These are phyloP conservation scores for Misgurnus anguillicaudatus DNA, from an alignment of 2,113 vertebrate species.

Conservation along the genomic window DNA sequence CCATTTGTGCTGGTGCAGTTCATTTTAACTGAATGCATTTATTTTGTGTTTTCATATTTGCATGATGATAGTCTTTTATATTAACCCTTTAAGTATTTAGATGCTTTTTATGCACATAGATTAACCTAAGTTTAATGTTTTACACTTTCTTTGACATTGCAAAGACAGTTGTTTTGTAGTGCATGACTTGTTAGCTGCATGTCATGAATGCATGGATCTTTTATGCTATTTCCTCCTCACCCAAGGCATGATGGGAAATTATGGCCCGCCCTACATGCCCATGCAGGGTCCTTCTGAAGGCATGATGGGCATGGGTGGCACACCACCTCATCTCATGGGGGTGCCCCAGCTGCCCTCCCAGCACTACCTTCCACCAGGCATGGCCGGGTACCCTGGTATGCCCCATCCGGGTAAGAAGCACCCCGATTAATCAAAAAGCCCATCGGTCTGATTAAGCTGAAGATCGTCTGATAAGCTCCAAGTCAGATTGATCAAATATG, in stretches of 20 bases:
- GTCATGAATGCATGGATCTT: constrained; percentile 94
- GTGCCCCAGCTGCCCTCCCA: constrained; percentile 83
- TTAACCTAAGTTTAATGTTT: constrained; percentile 44
- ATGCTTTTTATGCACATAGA: constrained; percentile 36
- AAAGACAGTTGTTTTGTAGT: constrained; percentile 71
- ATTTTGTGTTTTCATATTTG: neutral
- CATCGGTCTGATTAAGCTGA: constrained; percentile 47
- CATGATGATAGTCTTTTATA: constrained; percentile 46
- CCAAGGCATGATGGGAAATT: constrained; percentile 99
- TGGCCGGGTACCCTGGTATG: constrained; percentile 94
- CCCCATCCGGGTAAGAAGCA: constrained; percentile 92
- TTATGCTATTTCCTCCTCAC: constrained; percentile 82
- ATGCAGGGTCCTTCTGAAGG: constrained; percentile 98
- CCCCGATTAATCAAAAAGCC: constrained; percentile 56
- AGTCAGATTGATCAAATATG: neutral
- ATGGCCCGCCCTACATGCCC: constrained; percentile 94
- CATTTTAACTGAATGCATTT: constrained; percentile 6
- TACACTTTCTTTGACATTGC: constrained; percentile 51
- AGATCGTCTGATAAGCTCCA: constrained; percentile 9
- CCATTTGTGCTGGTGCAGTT: constrained; percentile 2
- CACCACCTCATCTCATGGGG: constrained; percentile 94
- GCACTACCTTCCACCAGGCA: constrained; percentile 91
- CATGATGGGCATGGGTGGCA: constrained; percentile 98
- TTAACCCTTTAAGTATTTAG: constrained; percentile 39
- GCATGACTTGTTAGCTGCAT: constrained; percentile 89